Evolutionary conservation across 1,140 invertebrate genomes (phyloP).

Genomic region (Agrilus planipennis): DNA sequence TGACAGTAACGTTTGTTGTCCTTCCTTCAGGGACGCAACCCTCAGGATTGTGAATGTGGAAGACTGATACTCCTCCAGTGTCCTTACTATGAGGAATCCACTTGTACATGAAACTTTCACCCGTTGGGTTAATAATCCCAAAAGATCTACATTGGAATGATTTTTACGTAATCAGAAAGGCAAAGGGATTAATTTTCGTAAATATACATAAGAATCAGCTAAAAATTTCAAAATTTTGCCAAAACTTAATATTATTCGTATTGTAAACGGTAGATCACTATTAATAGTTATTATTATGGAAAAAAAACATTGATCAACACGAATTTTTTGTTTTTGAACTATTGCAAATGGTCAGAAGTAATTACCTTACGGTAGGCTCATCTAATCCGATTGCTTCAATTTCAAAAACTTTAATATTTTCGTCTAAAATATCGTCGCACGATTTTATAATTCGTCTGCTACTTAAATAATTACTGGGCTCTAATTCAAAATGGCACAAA

Average conservation of each 20-base stretch:
- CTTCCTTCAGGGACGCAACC: constrained; percentile 30
- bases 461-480: constrained; percentile 33
- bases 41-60: constrained; percentile 29
- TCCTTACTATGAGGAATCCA: constrained; percentile 24
- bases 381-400: constrained; percentile 33
- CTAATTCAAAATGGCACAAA: constrained; percentile 35
- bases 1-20: constrained; percentile 28
- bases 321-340: neutral
- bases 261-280: too few relatives aligned
- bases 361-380: constrained; percentile 13
- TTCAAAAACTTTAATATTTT: constrained; percentile 31
- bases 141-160: constrained; percentile 27
- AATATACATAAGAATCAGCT: constrained; percentile 4
- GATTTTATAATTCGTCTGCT: too few relatives aligned
- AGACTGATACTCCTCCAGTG: constrained; percentile 22
- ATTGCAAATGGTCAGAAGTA: neutral
- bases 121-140: constrained; percentile 33
- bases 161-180: neutral
- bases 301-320: neutral
- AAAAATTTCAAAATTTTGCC: neutral
- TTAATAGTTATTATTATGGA: too few relatives aligned
- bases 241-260: too few relatives aligned
- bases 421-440: constrained; percentile 15
- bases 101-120: constrained; percentile 28
- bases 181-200: neutral